Conservation (phyloP, 2,888 invertebrate genomes). For the Gymnocheta viridis region DNA sequence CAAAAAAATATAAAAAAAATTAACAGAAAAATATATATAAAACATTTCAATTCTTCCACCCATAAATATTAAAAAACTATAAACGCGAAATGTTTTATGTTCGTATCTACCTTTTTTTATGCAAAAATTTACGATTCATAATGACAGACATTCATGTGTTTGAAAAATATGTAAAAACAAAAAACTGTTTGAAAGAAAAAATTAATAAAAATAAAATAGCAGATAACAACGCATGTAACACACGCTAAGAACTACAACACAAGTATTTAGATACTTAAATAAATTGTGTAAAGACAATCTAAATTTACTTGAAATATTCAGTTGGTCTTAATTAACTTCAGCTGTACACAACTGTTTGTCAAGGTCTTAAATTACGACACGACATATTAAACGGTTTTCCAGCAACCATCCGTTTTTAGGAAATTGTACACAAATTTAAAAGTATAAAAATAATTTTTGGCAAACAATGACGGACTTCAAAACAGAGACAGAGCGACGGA, state of each 20-base stretch:
- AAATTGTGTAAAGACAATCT: background rate
- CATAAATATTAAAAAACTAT: constrained; percentile 27
- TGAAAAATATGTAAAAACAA: constrained; percentile 4
- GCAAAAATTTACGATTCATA: constrained; percentile 67
- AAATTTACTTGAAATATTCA: background rate
- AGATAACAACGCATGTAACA: constrained; percentile 28
- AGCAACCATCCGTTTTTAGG: too few species aligned
- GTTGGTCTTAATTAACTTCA: background rate
- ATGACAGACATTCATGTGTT: constrained; percentile 47
- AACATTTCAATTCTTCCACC: constrained; percentile 26
- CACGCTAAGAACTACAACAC: constrained; percentile 34
- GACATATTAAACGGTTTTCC: too few species aligned
- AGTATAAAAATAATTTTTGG: too few species aligned
- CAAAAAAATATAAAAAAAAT: background rate
- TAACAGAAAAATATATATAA: too few species aligned
- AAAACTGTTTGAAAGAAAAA: constrained; percentile 1
- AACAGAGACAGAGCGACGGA: too few species aligned
- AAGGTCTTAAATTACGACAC: background rate
- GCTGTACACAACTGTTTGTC: background rate
- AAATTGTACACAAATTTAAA: too few species aligned
- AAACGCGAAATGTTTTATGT: constrained; percentile 45
- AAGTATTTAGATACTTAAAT: background rate
- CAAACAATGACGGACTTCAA: too few species aligned
- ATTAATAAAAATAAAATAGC: background rate
- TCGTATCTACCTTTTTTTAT: constrained; percentile 58